Evolutionary conservation across 2,888 invertebrate species (phyloP), one percentile per base, ranked within the genome.

Genomic region (Drosophila multiciliata): DNA sequence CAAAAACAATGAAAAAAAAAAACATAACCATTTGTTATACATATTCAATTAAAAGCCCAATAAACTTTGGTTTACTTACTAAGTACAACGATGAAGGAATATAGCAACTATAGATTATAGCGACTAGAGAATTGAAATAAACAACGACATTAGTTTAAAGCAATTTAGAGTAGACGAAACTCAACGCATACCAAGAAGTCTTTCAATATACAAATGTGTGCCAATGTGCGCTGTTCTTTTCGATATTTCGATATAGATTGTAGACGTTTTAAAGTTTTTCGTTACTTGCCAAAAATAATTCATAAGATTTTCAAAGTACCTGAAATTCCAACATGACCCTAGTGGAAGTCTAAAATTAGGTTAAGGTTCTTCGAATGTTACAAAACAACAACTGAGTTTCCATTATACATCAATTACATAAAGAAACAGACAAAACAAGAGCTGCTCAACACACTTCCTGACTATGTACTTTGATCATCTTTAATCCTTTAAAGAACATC

Each of bases 81-180:
- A 76, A 73, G 73, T 75, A 76, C 77, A 80, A 82, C 73, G 83
- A 85, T 68, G 52, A 69, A 58, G 69, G 48, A 65, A 80, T 73
- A 66, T 73, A 66, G 38, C 59, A 64, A 67, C 48, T 66, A 59
- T 70, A 70, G 68, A 72, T 68, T 63, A 50, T 62, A 75, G 54
- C 29, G 58, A 64, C 52, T 73, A 72, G 61, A 38, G 65, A 70
- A 69, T 69, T 89, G 79, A 86, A 83, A 38, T 78, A 84, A 89
- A 91, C 90, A 91, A 91, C 91, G 91, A 91, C 79, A 86, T 82
- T 90, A 90, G 86, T 83, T 84, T 80, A 86, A 75, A 74, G 73
- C 69, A 82, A 85, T 77, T 77, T 84, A 87, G 83, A 77, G 73
- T 84, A 84, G 71, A 52, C 17, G 9, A n/a, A 66, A 78, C 72